These are phyloP conservation scores for Orius insidiosus DNA, from an alignment of 1,140 invertebrate species.

Conservation along the genomic window DNA sequence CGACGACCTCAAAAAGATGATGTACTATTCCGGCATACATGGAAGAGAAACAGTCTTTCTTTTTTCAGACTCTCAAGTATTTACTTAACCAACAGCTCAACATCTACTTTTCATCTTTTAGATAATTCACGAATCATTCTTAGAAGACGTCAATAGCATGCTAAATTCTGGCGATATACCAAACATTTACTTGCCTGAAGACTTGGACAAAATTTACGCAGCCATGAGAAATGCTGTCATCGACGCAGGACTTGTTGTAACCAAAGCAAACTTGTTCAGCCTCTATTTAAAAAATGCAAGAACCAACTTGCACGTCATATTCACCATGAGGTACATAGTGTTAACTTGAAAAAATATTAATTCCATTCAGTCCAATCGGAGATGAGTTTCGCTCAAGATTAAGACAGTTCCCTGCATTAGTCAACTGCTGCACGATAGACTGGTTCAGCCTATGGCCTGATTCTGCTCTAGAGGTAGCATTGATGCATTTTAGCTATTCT, in stretches of 20 bases:
- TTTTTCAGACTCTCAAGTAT: constrained; percentile 45
- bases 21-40: constrained; percentile 36
- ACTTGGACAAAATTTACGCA: constrained; percentile 41
- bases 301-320: constrained; percentile 40
- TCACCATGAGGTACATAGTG: constrained; percentile 45
- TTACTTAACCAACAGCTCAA: neutral
- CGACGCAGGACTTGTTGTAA: constrained; percentile 42
- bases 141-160: constrained; percentile 51
- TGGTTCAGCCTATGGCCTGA: constrained; percentile 47
- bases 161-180: constrained; percentile 50
- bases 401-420: constrained; percentile 52
- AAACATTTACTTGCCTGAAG: constrained; percentile 44
- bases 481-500: constrained; percentile 1
- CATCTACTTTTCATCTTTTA: constrained; percentile 13
- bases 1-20: constrained; percentile 41
- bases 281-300: constrained; percentile 45
- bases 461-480: constrained; percentile 34
- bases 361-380: constrained; percentile 48
- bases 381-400: constrained; percentile 44
- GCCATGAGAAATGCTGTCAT: constrained; percentile 40
- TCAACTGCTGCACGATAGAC: constrained; percentile 60
- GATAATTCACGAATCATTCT: constrained; percentile 45
- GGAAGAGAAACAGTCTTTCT: constrained; percentile 42
- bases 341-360: too few relatives aligned
- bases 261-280: constrained; percentile 53